These are phyloP conservation scores for Drosophila orena DNA, from an alignment of 1,140 invertebrate genomes.

Conservation along the genomic window DNA sequence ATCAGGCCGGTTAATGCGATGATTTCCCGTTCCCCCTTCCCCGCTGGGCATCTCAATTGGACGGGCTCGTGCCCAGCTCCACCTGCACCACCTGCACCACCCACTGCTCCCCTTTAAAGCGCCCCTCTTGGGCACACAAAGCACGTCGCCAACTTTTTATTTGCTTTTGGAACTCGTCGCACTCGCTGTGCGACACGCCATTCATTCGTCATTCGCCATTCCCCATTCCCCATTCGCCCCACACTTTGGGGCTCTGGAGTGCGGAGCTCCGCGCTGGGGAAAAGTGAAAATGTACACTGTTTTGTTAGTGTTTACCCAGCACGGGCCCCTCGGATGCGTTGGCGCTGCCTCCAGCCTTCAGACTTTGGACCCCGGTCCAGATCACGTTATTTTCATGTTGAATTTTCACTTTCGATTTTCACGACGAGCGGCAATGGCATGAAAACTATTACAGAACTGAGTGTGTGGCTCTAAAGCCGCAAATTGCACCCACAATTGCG, in stretches of 20 bases:
- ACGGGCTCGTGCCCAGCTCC: conserved; percentile 34
- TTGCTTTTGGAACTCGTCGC: conserved; percentile 56
- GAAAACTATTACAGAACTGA: conserved; percentile 55
- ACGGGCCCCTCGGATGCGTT: conserved; percentile 41
- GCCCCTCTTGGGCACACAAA: conserved; percentile 55
- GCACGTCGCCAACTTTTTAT: conserved; percentile 78
- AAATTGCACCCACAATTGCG: conserved; percentile 25
- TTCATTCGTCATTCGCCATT: conserved; percentile 1
- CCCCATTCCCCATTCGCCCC: conserved; percentile 19
- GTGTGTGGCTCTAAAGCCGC: conserved; percentile 8
- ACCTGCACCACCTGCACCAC: background rate
- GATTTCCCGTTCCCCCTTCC: conserved; percentile 21
- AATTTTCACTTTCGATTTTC: conserved; percentile 78
- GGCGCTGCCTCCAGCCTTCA: conserved; percentile 8
- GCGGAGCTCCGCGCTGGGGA: conserved; percentile 20
- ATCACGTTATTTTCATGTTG: conserved; percentile 73
- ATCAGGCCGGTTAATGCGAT: conserved; percentile 39
- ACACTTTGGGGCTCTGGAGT: conserved; percentile 15
- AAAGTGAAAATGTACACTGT: conserved; percentile 79
- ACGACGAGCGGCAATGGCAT: conserved; percentile 16
- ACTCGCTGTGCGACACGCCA: conserved; percentile 50
- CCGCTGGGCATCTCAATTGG: conserved; percentile 27
- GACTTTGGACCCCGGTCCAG: conserved; percentile 15
- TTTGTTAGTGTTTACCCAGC: conserved; percentile 76
- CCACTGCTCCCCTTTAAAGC: background rate